Base-by-base conservation (phyloP, 2,888 invertebrate genomes). In the Pseudococcus longispinus region DNA sequence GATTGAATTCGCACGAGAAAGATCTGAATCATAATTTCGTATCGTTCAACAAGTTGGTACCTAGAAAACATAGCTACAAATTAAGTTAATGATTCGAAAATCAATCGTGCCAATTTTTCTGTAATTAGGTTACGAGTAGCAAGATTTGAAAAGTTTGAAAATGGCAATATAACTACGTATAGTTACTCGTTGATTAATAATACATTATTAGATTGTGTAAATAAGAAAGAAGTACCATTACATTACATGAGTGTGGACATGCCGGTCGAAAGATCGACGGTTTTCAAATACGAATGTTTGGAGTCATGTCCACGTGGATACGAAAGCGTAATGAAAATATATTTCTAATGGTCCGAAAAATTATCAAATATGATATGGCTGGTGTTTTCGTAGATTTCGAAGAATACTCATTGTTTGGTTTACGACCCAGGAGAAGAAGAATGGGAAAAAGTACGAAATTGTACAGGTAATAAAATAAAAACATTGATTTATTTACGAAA, bases 251-350 rank as follows among this genome's bases (percentile, higher is more conserved):
- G 26, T 74, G 8, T 74, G 37, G n/a, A 37, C 9, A 37, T 37
- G 4, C 74, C 74, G 8, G 32, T 37, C 1, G 37, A 74, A 37
- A 37, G 74, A 74, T 74, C 29, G n/a, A 74, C 74, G 18, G 37
- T 74, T 37, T 74, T 74, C 26, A 74, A 74, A 74, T 74, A 74
- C 74, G 32, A 32, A 32, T 74, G 74, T 18, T 0, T 74, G 8
- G 74, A 74, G 8, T 74, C 74, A 1, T 74, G 74, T n/a, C 74
- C 74, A 74, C 74, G n/a, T 18, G 74, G 74, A 74, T 74, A 74
- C 15, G 74, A 74, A 37, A 74, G 37, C 8, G 74, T 74, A 74
- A 37, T 74, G 13, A 37, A 37, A 37, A 37, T 4, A 51, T 51
- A 51, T n/a, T n/a, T 51, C n/a, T 15, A 46, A 46, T 46, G 11